A percentile compares a stretch with the other conserved stretches of the same genome.
These are phyloP conservation scores for Eurytoma adleriae DNA, from an alignment of 2,888 invertebrate species.

Conservation along the genomic window DNA sequence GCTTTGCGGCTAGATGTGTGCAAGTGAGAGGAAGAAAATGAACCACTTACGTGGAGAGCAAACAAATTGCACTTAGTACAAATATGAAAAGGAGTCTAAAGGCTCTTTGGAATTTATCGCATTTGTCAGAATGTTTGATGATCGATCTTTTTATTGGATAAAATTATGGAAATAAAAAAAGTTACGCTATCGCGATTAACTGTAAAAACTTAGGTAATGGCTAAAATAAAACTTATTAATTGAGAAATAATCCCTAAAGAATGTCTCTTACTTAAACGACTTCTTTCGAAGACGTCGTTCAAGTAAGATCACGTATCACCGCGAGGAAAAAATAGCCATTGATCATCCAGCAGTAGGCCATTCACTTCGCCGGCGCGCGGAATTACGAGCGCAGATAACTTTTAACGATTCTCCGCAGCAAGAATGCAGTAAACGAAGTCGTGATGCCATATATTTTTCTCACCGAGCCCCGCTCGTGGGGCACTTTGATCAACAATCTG, in stretches of 20 bases:
- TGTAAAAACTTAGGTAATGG: no score
- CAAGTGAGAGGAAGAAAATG: background rate
- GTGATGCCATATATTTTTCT: conserved; percentile 1
- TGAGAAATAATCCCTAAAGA: no score
- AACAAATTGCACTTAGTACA: conserved; percentile 16
- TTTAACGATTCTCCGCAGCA: conserved; percentile 14
- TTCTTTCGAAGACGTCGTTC: no score
- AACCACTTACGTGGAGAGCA: background rate
- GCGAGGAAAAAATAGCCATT: no score
- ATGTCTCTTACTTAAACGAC: no score
- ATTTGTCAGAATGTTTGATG: no score
- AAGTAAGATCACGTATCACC: no score
- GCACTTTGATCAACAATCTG: conserved; percentile 24
- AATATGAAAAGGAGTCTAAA: conserved; percentile 20
- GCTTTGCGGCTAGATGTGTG: background rate
- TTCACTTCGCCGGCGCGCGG: background rate
- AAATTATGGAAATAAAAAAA: no score
- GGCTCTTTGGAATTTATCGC: background rate
- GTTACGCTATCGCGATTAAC: no score
- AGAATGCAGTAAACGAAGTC: conserved; percentile 2
- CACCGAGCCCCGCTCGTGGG: background rate
- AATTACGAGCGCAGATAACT: conserved; percentile 19
- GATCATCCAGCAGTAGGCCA: background rate
- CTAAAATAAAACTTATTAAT: no score
- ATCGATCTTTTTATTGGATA: no score